These are phyloP conservation scores for Leptatherina wallacei DNA, from an alignment of 2,797 vertebrate species.

Conservation along the genomic window DNA sequence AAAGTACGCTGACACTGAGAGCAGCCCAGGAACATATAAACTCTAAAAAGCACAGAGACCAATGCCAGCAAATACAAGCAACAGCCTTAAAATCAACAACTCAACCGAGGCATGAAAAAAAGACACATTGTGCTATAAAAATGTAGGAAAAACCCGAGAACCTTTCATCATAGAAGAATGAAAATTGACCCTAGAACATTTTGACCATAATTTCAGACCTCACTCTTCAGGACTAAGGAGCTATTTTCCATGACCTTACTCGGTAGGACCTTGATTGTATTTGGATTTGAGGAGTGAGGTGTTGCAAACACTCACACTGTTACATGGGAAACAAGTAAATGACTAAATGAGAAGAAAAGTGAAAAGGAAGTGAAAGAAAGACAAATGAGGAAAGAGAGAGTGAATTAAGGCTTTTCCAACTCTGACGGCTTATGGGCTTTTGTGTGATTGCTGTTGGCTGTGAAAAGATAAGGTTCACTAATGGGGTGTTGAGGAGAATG, in stretches of 20 bases:
- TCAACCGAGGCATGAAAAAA: neutral
- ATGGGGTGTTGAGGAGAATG: slow-evolving; percentile 74
- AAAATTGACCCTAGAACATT: neutral
- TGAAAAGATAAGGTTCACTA: slow-evolving; percentile 77
- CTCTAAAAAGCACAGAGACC: slow-evolving; percentile 4
- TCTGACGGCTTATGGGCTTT: slow-evolving; percentile 58
- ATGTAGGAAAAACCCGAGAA: neutral
- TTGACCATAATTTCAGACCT: neutral
- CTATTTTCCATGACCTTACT: slow-evolving; percentile 5
- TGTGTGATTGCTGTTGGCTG: slow-evolving; percentile 60
- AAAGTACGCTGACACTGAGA: slow-evolving; percentile 27
- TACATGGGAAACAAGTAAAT: slow-evolving; percentile 38
- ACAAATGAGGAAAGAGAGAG: slow-evolving; percentile 43
- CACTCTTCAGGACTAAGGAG: neutral
- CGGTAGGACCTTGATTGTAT: slow-evolving; percentile 1
- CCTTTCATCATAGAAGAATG: slow-evolving; percentile 1
- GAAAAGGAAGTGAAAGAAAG: slow-evolving; percentile 26
- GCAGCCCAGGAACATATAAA: slow-evolving; percentile 9
- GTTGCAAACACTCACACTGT: slow-evolving; percentile 2
- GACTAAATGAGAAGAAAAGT: slow-evolving; percentile 41
- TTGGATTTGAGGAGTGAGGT: slow-evolving; percentile 4
- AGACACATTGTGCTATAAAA: too few relatives aligned
- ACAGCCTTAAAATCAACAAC: neutral
- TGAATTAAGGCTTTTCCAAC: slow-evolving; percentile 49
- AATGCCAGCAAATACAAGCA: too few relatives aligned